Conservation (phyloP, 2,888 invertebrate genomes). For the Caenorhabditis macrosperma region DNA sequence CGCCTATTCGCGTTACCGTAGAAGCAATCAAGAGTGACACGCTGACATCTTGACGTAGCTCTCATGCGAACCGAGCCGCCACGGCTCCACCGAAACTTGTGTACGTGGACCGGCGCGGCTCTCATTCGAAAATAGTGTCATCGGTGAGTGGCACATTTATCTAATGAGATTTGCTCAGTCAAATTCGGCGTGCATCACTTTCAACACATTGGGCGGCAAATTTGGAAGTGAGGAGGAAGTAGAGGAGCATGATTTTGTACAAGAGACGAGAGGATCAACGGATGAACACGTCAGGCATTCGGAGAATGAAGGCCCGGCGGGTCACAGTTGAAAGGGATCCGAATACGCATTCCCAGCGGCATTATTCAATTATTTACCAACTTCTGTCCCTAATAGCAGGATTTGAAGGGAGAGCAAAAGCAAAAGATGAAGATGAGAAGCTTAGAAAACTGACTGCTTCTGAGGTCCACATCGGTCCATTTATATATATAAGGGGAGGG, state of each 20-base stretch:
- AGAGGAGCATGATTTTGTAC: not conserved
- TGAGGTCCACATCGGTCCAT: constrained; percentile 11
- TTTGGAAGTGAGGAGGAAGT: constrained; percentile 18
- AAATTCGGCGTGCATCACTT: constrained; percentile 12
- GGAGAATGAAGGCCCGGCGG: not conserved
- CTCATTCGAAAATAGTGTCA: constrained; percentile 58
- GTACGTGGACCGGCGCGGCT: constrained; percentile 14
- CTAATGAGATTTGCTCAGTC: constrained; percentile 51
- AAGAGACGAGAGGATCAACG: too few relatives aligned
- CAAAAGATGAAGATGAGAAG: constrained; percentile 7
- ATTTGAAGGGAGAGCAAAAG: not conserved
- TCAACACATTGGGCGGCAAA: constrained; percentile 37
- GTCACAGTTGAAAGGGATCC: constrained; percentile 22
- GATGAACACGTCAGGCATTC: not conserved
- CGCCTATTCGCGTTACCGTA: constrained; percentile 50
- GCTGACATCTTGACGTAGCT: constrained; percentile 51
- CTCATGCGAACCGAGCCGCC: not conserved
- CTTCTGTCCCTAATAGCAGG: constrained; percentile 3
- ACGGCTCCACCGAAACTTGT: constrained; percentile 11
- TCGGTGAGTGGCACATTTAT: constrained; percentile 58
- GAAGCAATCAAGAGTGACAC: constrained; percentile 55
- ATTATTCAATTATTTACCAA: constrained; percentile 43
- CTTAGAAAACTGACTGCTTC: constrained; percentile 18
- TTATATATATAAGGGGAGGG: constrained; percentile 58
- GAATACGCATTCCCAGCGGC: constrained; percentile 32